Conservation (phyloP, 2,888 invertebrate species). For the Parasteatoda lunata region DNA sequence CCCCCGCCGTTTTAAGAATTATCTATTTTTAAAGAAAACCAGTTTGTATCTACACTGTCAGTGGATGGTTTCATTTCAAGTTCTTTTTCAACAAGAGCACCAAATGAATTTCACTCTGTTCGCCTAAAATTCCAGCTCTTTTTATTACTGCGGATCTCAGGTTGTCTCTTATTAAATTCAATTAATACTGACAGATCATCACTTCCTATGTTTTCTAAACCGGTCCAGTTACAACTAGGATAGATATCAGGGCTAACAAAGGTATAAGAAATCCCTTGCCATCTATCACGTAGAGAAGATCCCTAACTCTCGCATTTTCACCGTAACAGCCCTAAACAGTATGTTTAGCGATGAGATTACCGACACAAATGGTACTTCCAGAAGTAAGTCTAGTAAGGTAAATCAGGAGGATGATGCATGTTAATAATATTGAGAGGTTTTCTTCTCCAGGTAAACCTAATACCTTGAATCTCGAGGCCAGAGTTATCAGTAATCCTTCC, state of each 20-base stretch:
- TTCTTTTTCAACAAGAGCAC: slow-evolving; percentile 9
- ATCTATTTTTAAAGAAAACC: slow-evolving; percentile 2
- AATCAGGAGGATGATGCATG: neutral
- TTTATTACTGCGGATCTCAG: slow-evolving; percentile 3
- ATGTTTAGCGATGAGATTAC: neutral
- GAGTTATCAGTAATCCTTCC: too few species aligned
- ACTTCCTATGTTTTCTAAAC: neutral
- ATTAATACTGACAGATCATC: neutral
- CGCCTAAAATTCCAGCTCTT: slow-evolving; percentile 15
- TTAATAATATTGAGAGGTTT: neutral
- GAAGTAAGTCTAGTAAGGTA: neutral
- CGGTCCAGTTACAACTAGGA: neutral
- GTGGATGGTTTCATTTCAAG: slow-evolving; percentile 1
- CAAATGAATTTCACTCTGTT: neutral
- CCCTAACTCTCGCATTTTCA: too few species aligned
- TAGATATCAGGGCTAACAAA: neutral
- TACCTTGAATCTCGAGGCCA: too few species aligned
- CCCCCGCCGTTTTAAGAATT: neutral
- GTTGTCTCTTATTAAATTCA: too few species aligned
- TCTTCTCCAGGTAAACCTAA: too few species aligned
- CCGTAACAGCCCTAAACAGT: neutral
- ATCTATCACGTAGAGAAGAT: neutral
- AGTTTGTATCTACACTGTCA: slow-evolving; percentile 7
- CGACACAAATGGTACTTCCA: neutral
- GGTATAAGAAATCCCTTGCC: neutral